Evolutionary conservation across 2,113 vertebrate genomes (phyloP), one percentile per base, ranked within the genome.

Genomic region (Odocoileus virginianus): DNA sequence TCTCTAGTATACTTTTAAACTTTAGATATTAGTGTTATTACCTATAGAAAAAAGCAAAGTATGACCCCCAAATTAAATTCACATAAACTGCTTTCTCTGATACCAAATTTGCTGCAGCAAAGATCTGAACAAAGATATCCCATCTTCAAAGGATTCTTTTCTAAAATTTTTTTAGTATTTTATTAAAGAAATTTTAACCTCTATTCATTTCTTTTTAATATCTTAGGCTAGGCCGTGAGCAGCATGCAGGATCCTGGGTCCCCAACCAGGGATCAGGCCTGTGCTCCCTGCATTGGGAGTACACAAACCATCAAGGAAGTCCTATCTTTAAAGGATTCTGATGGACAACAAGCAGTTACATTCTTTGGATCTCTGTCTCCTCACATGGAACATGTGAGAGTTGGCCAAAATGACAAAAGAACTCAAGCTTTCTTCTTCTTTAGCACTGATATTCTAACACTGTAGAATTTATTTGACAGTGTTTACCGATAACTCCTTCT

Each of bases 1-100:
- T 95, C 25, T 94, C 93, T 84, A 89, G 60, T 93, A 55, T 16
- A 92, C 60, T 67, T 81, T 57, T 85, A 64, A 92, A 85, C n/a
- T 92, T 92, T 45, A 78, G 43, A 87, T 25, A 96, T 93, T 96
- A 58, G 30, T 90, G 43, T 89, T 47, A 82, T 47, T 61, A 45
- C 25, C 76, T 71, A 40, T 27, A 71, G 82, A 94, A 89, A 92
- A 86, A 89, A 90, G 8, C 81, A 91, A 54, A 47, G 13, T 60
- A 16, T 71, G 50, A 36, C 27, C 27, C 60, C 13, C 13, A 89
- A 93, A 82, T 87, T 90, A 95, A 95, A 71, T 85, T 67, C 84
- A 87, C 36, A 83, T 17, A 58, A 19, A 91, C 2, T 88, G 54
- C 30, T 87, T 95, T 92, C 74, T 90, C 81, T 82, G 61, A 90